phyloP scores from a whole-genome alignment of 1,140 invertebrate species.

The Atta colombica region DNA sequence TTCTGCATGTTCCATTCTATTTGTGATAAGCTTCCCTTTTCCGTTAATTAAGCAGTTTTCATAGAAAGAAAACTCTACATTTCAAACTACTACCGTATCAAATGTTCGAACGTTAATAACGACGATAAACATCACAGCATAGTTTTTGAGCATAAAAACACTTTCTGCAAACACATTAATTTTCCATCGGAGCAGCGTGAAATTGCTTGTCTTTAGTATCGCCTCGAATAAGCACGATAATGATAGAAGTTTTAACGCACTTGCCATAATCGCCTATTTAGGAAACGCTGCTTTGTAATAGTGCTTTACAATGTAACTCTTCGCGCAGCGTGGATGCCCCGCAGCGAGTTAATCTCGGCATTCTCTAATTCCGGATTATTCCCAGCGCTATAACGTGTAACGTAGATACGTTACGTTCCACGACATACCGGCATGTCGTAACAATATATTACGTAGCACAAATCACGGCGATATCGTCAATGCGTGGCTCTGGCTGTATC shows the following conservation, averaged over 20 bases:
- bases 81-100: neutral
- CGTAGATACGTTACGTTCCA: constrained; percentile 25
- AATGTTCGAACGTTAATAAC: too few relatives aligned
- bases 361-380: constrained; percentile 61
- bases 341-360: constrained; percentile 60
- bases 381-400: constrained; percentile 33
- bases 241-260: constrained; percentile 40
- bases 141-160: constrained; percentile 17
- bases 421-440: constrained; percentile 30
- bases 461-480: constrained; percentile 67
- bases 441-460: constrained; percentile 51
- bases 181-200: constrained; percentile 17
- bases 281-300: constrained; percentile 45
- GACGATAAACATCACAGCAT: neutral
- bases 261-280: constrained; percentile 43
- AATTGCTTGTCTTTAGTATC: constrained; percentile 16
- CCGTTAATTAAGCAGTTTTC: neutral
- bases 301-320: constrained; percentile 55
- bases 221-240: constrained; percentile 41
- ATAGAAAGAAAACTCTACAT: neutral
- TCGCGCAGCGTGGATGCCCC: constrained; percentile 52
- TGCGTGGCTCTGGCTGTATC: constrained; percentile 34
- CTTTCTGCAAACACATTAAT: neutral
- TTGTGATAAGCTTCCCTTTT: neutral
- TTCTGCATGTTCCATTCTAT: neutral